Evolutionary conservation across 1,140 invertebrate genomes (phyloP).

Genomic region (Drosophila orena): DNA sequence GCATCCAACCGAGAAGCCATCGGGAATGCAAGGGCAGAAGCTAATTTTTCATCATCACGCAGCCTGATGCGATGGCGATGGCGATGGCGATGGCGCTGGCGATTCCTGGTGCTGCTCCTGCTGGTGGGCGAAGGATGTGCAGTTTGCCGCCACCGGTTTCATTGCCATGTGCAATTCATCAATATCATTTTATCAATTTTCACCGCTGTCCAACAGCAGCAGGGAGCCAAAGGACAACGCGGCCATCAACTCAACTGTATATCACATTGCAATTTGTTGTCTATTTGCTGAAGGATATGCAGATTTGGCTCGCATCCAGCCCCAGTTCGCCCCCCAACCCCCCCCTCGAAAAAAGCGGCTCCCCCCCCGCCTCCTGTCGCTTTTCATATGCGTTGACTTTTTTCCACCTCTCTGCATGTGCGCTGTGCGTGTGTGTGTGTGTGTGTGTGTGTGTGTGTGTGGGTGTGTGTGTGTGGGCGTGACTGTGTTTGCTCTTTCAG

Average conservation of each 20-base stretch:
- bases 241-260: conserved; percentile 75
- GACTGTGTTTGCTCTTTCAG: conserved; percentile 70
- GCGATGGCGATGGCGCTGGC: too few species aligned
- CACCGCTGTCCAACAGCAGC: conserved; percentile 73
- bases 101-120: conserved; percentile 17
- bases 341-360: conserved; percentile 13
- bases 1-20: conserved; percentile 47
- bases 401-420: conserved; percentile 2
- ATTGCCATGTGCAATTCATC: conserved; percentile 82
- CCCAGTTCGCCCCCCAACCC: neutral
- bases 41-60: conserved; percentile 80
- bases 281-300: conserved; percentile 83
- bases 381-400: conserved; percentile 65
- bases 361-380: conserved; percentile 39
- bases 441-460: conserved; percentile 4
- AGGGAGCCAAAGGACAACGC: conserved; percentile 49
- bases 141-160: conserved; percentile 34
- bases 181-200: conserved; percentile 84
- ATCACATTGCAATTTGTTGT: conserved; percentile 83
- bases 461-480: conserved; percentile 33
- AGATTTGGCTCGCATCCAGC: conserved; percentile 52
- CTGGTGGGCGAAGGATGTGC: conserved; percentile 13
- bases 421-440: conserved; percentile 5
- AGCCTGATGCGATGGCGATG: conserved; percentile 21
- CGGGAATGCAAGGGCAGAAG: conserved; percentile 49